A percentile compares a stretch with the other conserved stretches of the same genome.
These are phyloP conservation scores for Cancer borealis DNA, from an alignment of 2,888 invertebrate genomes.

Conservation along the genomic window DNA sequence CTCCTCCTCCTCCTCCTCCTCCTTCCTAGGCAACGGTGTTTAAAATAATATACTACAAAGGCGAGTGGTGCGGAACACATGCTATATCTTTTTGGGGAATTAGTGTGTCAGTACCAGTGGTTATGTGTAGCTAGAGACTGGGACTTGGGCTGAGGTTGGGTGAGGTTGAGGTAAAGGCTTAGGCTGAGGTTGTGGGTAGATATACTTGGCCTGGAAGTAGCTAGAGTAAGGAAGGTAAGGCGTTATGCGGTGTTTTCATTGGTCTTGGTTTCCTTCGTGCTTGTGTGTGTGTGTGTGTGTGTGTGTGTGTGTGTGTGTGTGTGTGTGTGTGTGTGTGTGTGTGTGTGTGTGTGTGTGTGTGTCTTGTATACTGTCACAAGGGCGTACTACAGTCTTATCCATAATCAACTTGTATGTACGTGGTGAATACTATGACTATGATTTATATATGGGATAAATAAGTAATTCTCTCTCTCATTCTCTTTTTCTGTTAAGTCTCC, in stretches of 20 bases:
- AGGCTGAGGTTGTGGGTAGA: neutral
- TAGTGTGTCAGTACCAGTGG: conserved; percentile 13
- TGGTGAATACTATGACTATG: neutral
- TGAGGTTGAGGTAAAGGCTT: neutral
- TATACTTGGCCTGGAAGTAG: neutral
- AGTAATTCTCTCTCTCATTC: neutral
- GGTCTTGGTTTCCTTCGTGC: too few relatives aligned
- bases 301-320: neutral
- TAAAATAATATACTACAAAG: conserved; percentile 27
- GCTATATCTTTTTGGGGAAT: conserved; percentile 37
- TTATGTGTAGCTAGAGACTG: neutral
- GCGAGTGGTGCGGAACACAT: conserved; percentile 18
- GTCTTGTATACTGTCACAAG: neutral
- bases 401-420: neutral
- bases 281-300: neutral
- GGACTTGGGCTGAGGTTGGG: neutral
- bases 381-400: neutral
- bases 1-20: too few relatives aligned
- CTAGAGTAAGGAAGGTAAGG: neutral
- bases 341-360: neutral
- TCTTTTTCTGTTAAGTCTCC: neutral
- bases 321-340: neutral
- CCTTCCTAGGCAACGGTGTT: neutral
- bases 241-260: neutral
- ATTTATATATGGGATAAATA: neutral